These are phyloP conservation scores for Lymantria dispar DNA, from an alignment of 2,888 invertebrate species.

Conservation along the genomic window DNA sequence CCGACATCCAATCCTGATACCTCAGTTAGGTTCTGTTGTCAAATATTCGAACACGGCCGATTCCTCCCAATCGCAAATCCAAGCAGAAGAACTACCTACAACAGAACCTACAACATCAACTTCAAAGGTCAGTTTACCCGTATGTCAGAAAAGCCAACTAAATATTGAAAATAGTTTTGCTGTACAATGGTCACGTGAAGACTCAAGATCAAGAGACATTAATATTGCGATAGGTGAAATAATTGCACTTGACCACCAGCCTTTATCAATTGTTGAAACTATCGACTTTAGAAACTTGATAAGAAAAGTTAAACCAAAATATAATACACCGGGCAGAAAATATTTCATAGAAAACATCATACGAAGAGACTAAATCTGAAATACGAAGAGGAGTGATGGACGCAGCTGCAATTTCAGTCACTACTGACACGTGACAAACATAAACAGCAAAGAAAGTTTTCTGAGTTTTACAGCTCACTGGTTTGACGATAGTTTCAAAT, in stretches of 20 bases:
- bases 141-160: conserved; percentile 1
- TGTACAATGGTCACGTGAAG: background rate
- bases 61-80: background rate
- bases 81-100: background rate
- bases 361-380: conserved; percentile 1
- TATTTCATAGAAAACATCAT: conserved; percentile 3
- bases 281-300: background rate
- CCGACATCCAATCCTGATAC: background rate
- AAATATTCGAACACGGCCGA: background rate
- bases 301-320: background rate
- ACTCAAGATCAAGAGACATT: too few species aligned
- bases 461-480: too few species aligned
- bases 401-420: too few species aligned
- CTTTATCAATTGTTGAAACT: too few species aligned
- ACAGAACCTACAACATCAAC: background rate
- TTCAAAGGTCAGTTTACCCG: conserved; percentile 1
- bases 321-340: background rate
- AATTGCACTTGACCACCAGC: too few species aligned
- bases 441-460: too few species aligned
- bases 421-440: too few species aligned
- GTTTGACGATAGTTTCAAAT: background rate
- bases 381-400: too few species aligned
- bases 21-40: background rate
- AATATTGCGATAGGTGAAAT: too few species aligned
- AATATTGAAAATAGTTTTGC: background rate